Evolutionary conservation across 1,140 invertebrate species (phyloP).

Genomic region (Amyelois transitella): DNA sequence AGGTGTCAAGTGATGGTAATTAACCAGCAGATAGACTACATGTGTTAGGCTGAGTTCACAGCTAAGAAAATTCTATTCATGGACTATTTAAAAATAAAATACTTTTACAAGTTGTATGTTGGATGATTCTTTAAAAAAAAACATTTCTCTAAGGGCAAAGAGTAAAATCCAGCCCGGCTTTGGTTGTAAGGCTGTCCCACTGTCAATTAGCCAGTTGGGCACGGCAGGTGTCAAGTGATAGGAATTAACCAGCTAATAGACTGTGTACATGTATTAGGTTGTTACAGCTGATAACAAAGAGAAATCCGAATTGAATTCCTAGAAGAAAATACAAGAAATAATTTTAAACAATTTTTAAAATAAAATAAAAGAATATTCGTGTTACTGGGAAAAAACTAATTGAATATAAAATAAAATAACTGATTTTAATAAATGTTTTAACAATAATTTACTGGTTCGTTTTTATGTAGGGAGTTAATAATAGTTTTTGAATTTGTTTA

Average conservation of each 20-base stretch:
- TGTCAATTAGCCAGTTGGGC: constrained; percentile 57
- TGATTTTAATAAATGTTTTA: no score
- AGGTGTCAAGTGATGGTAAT: constrained; percentile 56
- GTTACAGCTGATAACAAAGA: neutral
- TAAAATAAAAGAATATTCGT: no score
- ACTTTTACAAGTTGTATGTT: no score
- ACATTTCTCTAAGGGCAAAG: constrained; percentile 14
- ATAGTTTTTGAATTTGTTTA: no score
- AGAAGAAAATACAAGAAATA: no score
- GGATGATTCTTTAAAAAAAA: no score
- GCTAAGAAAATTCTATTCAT: neutral
- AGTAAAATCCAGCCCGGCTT: constrained; percentile 38
- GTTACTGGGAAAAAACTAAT: no score
- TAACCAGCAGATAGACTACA: constrained; percentile 28
- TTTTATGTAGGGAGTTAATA: no score
- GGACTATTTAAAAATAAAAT: neutral
- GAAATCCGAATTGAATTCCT: no score
- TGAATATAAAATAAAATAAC: no score
- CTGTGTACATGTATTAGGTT: neutral
- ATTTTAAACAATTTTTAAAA: no score
- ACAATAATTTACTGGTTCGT: no score
- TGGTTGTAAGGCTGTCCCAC: constrained; percentile 36
- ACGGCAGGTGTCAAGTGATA: constrained; percentile 51
- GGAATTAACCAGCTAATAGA: constrained; percentile 42
- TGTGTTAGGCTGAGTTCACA: neutral